Evolutionary conservation across 2,113 vertebrate species (phyloP), one percentile per base, ranked within the genome.

Genomic region (Pogonocichla stellata): DNA sequence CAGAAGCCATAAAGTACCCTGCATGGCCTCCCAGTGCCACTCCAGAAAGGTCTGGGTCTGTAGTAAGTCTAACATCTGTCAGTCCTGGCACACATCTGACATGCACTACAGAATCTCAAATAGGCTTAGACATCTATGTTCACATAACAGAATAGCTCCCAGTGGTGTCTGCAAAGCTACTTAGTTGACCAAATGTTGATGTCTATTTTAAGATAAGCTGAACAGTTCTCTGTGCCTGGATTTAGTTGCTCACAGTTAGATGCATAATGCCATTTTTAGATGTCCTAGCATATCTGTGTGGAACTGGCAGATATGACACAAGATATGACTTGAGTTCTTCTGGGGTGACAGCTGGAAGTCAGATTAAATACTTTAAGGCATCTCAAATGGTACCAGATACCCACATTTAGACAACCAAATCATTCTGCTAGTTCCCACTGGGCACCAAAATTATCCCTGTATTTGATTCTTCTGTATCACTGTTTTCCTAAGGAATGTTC

Each of bases 131-230:
- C 57, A 75, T 71, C 34, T 81, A 12, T 67, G 43, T 85, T 94
- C 81, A 50, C 11, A 47, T 38, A 81, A 81, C 42, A 62, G 78
- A 81, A 81, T 54, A 74, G 42, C 61, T 95, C 24, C 40, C 24
- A 90, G 57, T 50, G 33, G 48, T 90, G 38, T 79, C 60, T 93
- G 51, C 38, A 94, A 81, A 85, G 70, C 61, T 90, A 47, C 38
- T 75, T 92, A 79, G 47, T 42, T 85, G 51, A 74, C 47, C 73
- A 89, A 93, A 92, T 92, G 73, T 54, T 78, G n/a, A n/a, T 89
- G 38, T 34, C 48, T 93, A 50, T 88, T 94, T 90, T 90, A 87
- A 43, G 29, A 85, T 54, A 33, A 91, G 4, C 31, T 78, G 77
- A 89, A 62, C 69, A 40, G 81, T 84, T 53, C 25, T 87, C 57